A percentile compares a stretch with the other conserved stretches of the same genome.
phyloP scores from a whole-genome alignment of 2,797 vertebrate species.

The Mus caroli region DNA sequence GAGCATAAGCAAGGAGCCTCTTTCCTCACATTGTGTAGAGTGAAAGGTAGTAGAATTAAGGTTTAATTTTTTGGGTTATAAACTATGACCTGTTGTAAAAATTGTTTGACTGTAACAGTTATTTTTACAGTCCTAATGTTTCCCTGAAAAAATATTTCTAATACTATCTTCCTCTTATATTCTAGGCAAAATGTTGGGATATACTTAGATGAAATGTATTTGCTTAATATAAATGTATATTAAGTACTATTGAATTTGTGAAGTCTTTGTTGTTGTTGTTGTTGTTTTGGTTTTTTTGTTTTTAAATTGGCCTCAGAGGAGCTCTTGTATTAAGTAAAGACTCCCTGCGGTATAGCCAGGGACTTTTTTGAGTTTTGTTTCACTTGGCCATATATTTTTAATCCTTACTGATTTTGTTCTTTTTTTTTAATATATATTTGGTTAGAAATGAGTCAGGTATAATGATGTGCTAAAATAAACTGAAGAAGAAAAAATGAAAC shows the following conservation, averaged over 20 bases:
- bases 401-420: neutral
- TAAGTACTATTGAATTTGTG: slow-evolving; percentile 47
- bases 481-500: neutral
- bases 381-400: neutral
- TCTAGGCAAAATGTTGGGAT: neutral
- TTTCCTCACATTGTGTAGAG: neutral
- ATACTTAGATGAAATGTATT: slow-evolving; percentile 64
- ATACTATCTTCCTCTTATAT: slow-evolving; percentile 2
- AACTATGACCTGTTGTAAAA: slow-evolving; percentile 58
- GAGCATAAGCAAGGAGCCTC: neutral
- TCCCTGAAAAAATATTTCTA: slow-evolving; percentile 31
- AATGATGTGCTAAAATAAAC: slow-evolving; percentile 41
- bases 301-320: neutral
- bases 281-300: neutral
- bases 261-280: neutral
- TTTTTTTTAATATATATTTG: slow-evolving; percentile 4
- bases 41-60: slow-evolving; percentile 27
- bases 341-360: neutral
- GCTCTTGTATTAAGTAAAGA: neutral
- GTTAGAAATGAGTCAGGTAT: neutral
- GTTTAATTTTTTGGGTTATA: slow-evolving; percentile 72
- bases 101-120: neutral
- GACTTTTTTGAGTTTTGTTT: slow-evolving; percentile 44
- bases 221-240: slow-evolving; percentile 15
- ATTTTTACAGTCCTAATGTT: slow-evolving; percentile 55